These are phyloP conservation scores for Marronus borbonicus DNA, from an alignment of 2,888 invertebrate species.

Conservation along the genomic window DNA sequence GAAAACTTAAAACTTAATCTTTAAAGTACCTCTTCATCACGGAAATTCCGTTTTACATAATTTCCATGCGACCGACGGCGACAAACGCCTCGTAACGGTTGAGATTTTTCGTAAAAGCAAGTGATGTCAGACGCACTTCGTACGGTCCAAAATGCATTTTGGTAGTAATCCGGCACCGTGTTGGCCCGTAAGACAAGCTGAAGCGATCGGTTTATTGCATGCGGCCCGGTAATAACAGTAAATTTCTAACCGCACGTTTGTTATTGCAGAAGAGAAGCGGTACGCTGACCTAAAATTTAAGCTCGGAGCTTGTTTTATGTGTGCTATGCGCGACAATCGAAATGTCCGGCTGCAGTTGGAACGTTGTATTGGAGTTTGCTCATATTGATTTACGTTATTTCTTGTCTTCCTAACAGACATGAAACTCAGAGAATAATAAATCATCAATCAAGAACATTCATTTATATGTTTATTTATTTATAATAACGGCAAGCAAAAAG, in stretches of 20 bases:
- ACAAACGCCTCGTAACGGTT: slow-evolving; percentile 12
- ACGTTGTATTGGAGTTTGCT: no score
- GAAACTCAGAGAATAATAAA: no score
- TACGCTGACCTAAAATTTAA: slow-evolving; percentile 39
- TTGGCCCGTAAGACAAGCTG: slow-evolving; percentile 4
- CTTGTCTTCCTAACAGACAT: no score
- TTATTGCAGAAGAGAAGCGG: slow-evolving; percentile 16
- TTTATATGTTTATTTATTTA: no score
- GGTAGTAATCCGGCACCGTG: background rate
- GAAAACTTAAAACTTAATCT: no score
- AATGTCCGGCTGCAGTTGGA: no score
- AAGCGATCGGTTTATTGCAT: slow-evolving; percentile 46
- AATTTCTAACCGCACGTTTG: slow-evolving; percentile 37
- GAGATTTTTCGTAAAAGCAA: background rate
- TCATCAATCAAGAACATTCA: no score
- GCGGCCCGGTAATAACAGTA: slow-evolving; percentile 38
- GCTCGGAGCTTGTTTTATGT: background rate
- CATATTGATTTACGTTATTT: no score
- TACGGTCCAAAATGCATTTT: background rate
- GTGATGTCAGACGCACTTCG: background rate
- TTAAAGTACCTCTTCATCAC: no score
- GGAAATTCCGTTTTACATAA: background rate
- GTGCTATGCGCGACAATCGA: no score
- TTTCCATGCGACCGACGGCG: background rate
- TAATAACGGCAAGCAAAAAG: no score